These are phyloP conservation scores for Atopsyche davidsoni DNA, from an alignment of 1,140 invertebrate genomes.

Conservation along the genomic window DNA sequence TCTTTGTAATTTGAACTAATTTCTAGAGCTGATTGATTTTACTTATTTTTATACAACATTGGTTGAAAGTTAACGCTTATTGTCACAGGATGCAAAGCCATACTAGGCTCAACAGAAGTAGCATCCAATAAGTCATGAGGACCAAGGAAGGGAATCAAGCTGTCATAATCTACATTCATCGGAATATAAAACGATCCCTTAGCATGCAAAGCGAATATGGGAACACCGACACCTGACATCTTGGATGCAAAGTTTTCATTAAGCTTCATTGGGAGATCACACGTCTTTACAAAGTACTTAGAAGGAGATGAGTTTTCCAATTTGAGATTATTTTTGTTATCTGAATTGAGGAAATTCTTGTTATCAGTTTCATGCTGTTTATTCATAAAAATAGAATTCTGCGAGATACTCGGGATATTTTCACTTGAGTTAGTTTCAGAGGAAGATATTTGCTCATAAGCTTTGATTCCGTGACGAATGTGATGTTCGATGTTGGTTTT, in stretches of 20 bases:
- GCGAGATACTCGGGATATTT: constrained; percentile 12
- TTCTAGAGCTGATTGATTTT: neutral
- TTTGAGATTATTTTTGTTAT: neutral
- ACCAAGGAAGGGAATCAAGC: constrained; percentile 64
- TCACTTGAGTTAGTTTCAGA: constrained; percentile 22
- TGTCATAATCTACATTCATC: constrained; percentile 73
- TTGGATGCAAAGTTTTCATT: constrained; percentile 11
- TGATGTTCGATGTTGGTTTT: constrained; percentile 18
- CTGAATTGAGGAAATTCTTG: neutral
- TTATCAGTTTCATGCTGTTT: constrained; percentile 4
- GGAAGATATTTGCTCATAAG: constrained; percentile 19
- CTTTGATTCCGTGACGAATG: constrained; percentile 9
- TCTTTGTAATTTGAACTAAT: constrained; percentile 16
- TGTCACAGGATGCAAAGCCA: constrained; percentile 81
- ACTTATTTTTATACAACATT: constrained; percentile 22
- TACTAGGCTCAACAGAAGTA: constrained; percentile 51
- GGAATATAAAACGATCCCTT: constrained; percentile 89
- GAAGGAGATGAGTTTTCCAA: constrained; percentile 2
- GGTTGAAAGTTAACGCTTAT: constrained; percentile 79
- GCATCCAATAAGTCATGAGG: constrained; percentile 52
- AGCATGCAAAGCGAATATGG: constrained; percentile 55
- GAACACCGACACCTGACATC: constrained; percentile 19
- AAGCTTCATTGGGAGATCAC: neutral
- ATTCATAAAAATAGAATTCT: constrained; percentile 13
- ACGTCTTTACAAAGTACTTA: neutral